Evolutionary conservation across 2,888 invertebrate species (phyloP), one percentile per base, ranked within the genome.

Genomic region (Sinohyriopsis cumingii): DNA sequence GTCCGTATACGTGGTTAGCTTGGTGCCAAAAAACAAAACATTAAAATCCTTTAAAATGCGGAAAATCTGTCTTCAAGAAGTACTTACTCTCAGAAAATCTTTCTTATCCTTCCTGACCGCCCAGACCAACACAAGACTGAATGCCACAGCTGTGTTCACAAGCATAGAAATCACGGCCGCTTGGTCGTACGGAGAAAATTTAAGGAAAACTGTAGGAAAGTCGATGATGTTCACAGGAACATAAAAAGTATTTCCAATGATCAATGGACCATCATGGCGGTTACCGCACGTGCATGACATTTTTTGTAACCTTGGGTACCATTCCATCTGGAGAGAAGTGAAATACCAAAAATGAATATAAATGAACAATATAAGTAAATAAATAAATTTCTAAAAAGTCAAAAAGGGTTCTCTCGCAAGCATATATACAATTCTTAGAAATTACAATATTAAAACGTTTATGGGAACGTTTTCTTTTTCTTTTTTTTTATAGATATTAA

Each of bases 221-320:
- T 91, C 85, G n/a, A 91, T 88, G 9, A 84, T 81, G 79, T 90
- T 90, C 9, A 89, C 88, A 56, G 87, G 81, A 0, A 89, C 84
- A 53, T 79, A 79, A 68, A 89, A 87, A 22, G 89, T 84, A 55
- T 78, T 82, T 19, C 76, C 78, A 55, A 83, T 73, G 0, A 79
- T 79, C 55, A 82, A 55, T 18, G 68, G 68, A 24, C 59, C 67
- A 0, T 56, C 28, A 3, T 45, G 12, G 15, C 9, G 45, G 18
- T 68, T 63, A 7, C 18, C 45, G 65, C 82, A 82, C 3, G 67
- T 57, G 57, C 82, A 82, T 9, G 69, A 63, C 4, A 82, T 55
- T 15, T 69, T 68, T 5, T 62, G 65, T 6, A 62, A 62, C n/a
- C 65, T 63, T 9, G 76, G 72, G 25, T 67, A 67, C 78, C 78